Evolutionary conservation across 2,797 vertebrate species (phyloP).

Genomic region (Cynodonichthys magdalenae): DNA sequence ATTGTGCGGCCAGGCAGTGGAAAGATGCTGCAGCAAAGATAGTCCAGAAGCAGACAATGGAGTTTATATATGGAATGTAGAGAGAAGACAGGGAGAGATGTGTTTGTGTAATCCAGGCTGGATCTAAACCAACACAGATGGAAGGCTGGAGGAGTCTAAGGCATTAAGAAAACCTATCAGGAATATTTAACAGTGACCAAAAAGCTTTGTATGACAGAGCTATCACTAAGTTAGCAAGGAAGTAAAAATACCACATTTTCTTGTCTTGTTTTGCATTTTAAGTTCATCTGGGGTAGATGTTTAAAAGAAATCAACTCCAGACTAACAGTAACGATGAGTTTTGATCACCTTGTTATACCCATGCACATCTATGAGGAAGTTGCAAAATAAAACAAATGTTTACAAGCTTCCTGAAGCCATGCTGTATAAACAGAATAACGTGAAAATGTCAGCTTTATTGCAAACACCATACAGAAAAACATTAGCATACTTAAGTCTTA

Average conservation of each 20-base stretch:
- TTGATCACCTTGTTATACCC: background rate
- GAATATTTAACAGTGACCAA: constrained; percentile 5
- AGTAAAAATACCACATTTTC: constrained; percentile 3
- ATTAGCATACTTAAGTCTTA: constrained; percentile 27
- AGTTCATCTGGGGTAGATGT: background rate
- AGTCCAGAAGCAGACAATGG: constrained; percentile 21
- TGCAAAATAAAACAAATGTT: constrained; percentile 15
- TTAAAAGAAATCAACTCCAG: constrained; percentile 6
- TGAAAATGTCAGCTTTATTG: background rate
- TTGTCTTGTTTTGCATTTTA: constrained; percentile 5
- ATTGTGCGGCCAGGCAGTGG: constrained; percentile 38
- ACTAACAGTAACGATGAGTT: background rate
- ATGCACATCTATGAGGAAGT: background rate
- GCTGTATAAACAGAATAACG: background rate
- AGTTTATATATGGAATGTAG: constrained; percentile 36
- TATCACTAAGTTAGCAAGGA: constrained; percentile 16
- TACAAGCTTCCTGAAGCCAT: background rate
- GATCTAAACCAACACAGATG: background rate
- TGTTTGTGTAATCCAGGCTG: constrained; percentile 10
- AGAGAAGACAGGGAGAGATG: constrained; percentile 10
- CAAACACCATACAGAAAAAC: constrained; percentile 24
- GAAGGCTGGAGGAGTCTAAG: background rate
- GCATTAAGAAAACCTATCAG: background rate
- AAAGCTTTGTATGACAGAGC: constrained; percentile 14
- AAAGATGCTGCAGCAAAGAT: constrained; percentile 39